These are phyloP conservation scores for Lasius platythorax DNA, from an alignment of 2,888 invertebrate species.

Conservation along the genomic window DNA sequence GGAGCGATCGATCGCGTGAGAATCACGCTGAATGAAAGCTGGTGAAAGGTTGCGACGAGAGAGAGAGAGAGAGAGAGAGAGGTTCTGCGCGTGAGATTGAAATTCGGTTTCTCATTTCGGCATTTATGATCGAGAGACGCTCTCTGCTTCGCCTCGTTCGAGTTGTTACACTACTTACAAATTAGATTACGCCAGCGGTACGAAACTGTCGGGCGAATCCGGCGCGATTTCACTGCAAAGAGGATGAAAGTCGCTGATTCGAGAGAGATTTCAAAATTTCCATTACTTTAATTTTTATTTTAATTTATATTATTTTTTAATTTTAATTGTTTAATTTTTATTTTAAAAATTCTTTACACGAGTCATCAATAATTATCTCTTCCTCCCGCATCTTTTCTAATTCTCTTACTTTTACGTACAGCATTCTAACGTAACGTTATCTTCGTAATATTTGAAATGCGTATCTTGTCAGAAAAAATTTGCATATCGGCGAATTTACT, in stretches of 20 bases:
- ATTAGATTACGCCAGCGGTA: constrained; percentile 14
- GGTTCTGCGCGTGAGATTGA: constrained; percentile 6
- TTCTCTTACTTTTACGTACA: background rate
- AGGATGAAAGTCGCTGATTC: background rate
- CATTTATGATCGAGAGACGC: background rate
- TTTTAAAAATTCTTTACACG: background rate
- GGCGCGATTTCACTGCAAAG: background rate
- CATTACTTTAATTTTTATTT: background rate
- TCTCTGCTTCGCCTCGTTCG: background rate
- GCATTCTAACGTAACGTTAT: background rate
- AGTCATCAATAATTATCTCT: background rate
- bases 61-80: background rate
- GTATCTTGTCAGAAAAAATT: background rate
- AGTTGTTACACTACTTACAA: constrained; percentile 10
- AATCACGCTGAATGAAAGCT: constrained; percentile 35
- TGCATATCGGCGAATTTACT: constrained; percentile 9
- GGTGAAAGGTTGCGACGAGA: constrained; percentile 38
- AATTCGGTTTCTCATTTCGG: constrained; percentile 40
- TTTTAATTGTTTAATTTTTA: no score
- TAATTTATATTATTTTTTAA: no score
- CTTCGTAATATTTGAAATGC: background rate
- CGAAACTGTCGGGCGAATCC: background rate
- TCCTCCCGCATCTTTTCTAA: background rate
- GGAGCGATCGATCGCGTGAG: constrained; percentile 41
- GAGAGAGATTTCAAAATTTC: background rate